A percentile compares a stretch with the other conserved stretches of the same genome.
These are phyloP conservation scores for Nothoprocta pentlandii DNA, from an alignment of 2,113 vertebrate genomes.

Conservation along the genomic window DNA sequence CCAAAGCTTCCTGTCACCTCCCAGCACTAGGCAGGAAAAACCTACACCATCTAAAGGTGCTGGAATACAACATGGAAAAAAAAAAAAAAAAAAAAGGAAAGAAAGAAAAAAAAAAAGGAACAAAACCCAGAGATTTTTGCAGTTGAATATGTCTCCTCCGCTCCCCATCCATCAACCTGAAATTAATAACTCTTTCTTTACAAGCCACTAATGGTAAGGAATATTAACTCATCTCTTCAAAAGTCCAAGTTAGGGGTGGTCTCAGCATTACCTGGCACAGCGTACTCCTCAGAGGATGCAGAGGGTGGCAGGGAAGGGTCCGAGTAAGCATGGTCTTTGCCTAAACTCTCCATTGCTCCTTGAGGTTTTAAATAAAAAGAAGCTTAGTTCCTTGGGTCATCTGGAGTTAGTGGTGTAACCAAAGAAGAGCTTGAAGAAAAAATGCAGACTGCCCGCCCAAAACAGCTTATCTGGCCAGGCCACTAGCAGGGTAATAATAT, in stretches of 20 bases:
- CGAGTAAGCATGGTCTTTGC: background rate
- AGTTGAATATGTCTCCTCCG: background rate
- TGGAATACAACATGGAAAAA: background rate
- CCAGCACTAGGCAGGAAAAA: background rate
- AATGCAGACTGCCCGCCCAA: constrained; percentile 74
- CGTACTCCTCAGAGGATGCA: background rate
- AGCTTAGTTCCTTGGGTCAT: constrained; percentile 38
- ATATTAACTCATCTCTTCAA: background rate
- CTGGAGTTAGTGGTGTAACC: constrained; percentile 56
- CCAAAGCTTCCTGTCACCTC: background rate
- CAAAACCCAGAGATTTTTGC: background rate
- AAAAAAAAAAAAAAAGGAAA: background rate
- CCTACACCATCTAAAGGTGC: background rate
- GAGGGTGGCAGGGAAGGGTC: background rate
- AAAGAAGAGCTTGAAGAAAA: constrained; percentile 48
- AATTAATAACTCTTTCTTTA: background rate
- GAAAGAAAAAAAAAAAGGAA: no score
- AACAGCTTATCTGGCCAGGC: constrained; percentile 76
- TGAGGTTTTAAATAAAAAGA: background rate
- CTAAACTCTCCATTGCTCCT: constrained; percentile 64
- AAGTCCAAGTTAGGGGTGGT: background rate
- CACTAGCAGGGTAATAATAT: constrained; percentile 69
- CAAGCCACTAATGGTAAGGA: background rate
- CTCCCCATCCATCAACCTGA: background rate
- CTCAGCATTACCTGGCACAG: constrained; percentile 70